A percentile compares a stretch with the other conserved stretches of the same genome.
Evolutionary conservation across 35 echinoderm and acorn worm species (phyloP).

Genomic region (Stichopus chloronotus): DNA sequence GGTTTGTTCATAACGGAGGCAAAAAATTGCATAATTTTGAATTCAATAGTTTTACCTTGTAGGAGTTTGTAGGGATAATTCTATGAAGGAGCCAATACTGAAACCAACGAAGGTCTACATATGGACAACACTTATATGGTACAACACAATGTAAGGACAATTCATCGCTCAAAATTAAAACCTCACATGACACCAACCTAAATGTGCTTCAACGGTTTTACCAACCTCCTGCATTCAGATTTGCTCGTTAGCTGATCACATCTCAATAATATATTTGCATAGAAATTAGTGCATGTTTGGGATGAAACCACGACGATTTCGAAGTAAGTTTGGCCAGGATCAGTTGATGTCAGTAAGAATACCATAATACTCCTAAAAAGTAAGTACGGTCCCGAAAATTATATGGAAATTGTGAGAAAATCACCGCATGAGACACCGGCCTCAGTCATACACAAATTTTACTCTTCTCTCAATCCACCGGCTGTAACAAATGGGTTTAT

Average conservation of each 20-base stretch:
- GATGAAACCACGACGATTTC: not conserved
- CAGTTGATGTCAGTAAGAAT: not conserved
- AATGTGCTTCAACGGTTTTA: not conserved
- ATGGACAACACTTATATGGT: not conserved
- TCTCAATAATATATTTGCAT: not conserved
- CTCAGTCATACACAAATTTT: not conserved
- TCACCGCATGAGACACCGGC: not conserved
- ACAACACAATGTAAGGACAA: not conserved
- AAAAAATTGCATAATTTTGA: constrained; percentile 8
- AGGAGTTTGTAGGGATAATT: not conserved
- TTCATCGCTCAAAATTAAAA: not conserved
- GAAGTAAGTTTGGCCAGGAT: not conserved
- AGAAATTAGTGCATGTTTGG: not conserved
- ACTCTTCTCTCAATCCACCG: not conserved
- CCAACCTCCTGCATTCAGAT: not conserved
- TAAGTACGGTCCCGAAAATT: not conserved
- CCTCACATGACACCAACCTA: not conserved
- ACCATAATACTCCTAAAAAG: not conserved
- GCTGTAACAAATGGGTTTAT: not conserved
- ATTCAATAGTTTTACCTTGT: not conserved
- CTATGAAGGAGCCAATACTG: not conserved
- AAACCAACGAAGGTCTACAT: constrained; percentile 3
- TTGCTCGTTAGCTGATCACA: not conserved
- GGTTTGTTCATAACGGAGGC: constrained; percentile 12
- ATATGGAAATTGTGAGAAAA: not conserved